phyloP scores from a whole-genome alignment of 2,888 invertebrate species.

The Drosophila monieri region DNA sequence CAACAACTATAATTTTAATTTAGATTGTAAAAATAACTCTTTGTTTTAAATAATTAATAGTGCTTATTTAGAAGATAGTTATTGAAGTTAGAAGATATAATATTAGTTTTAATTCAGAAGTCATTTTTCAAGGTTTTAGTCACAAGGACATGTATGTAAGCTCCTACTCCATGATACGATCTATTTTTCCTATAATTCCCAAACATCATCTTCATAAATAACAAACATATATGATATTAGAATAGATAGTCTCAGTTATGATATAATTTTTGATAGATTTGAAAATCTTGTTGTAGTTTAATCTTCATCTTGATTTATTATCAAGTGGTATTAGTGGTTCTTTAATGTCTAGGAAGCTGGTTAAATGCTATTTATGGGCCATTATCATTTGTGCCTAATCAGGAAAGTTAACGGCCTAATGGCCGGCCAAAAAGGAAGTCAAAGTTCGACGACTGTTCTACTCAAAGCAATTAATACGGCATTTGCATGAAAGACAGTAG shows the following conservation, averaged over 20 bases:
- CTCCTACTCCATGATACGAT: too few relatives aligned
- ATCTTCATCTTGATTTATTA: not conserved
- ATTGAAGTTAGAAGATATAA: too few relatives aligned
- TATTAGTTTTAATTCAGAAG: too few relatives aligned
- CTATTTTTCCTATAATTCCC: too few relatives aligned
- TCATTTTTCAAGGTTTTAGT: too few relatives aligned
- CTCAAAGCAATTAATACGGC: conserved; percentile 44
- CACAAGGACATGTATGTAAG: too few relatives aligned
- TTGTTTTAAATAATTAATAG: not conserved
- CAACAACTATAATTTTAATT: conserved; percentile 16
- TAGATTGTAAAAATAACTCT: not conserved
- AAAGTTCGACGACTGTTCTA: conserved; percentile 42
- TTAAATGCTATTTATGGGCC: conserved; percentile 6
- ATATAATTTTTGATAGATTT: too few relatives aligned
- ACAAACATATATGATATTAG: too few relatives aligned
- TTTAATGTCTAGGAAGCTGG: conserved; percentile 1
- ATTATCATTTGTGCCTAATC: conserved; percentile 28
- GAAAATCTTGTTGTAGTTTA: too few relatives aligned
- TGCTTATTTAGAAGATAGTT: not conserved
- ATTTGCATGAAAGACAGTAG: conserved; percentile 21
- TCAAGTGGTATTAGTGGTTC: too few relatives aligned
- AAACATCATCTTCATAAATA: too few relatives aligned
- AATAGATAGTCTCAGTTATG: too few relatives aligned
- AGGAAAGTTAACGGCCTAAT: conserved; percentile 16
- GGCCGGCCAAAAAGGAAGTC: conserved; percentile 24